Percentiles rank a stretch among this genome's conserved stretches.
These are phyloP conservation scores for Dryadula phaetusa DNA, from an alignment of 2,888 invertebrate species.

Conservation along the genomic window DNA sequence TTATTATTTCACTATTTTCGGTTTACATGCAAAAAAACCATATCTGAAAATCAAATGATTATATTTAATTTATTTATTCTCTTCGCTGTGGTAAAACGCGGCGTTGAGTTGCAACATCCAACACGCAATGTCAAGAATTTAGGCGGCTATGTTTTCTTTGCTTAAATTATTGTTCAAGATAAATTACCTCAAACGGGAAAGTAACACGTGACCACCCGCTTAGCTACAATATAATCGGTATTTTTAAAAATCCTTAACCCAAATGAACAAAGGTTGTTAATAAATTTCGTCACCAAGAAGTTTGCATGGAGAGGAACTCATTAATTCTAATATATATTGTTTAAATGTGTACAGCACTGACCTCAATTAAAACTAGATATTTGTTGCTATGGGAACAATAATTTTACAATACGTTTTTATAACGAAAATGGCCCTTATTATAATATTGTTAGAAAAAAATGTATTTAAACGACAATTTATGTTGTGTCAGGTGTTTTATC, in stretches of 20 bases:
- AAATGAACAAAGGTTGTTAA: slow-evolving; percentile 2
- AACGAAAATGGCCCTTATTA: slow-evolving; percentile 15
- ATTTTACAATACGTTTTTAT: not conserved
- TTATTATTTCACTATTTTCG: too few species aligned
- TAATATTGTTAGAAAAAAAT: slow-evolving; percentile 2
- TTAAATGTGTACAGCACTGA: slow-evolving; percentile 30
- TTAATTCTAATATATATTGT: slow-evolving; percentile 20
- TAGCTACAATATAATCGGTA: not conserved
- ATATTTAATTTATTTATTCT: too few species aligned
- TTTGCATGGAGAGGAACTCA: slow-evolving; percentile 23
- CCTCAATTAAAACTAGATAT: slow-evolving; percentile 35
- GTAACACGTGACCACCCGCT: not conserved
- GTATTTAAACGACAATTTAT: slow-evolving; percentile 5
- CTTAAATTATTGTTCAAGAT: not conserved
- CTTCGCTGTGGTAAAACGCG: too few species aligned
- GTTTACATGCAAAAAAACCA: too few species aligned
- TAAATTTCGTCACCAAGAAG: slow-evolving; percentile 11
- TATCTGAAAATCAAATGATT: too few species aligned
- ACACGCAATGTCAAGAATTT: too few species aligned
- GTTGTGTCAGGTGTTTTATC: slow-evolving; percentile 31
- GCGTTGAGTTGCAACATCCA: too few species aligned
- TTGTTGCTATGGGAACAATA: slow-evolving; percentile 34
- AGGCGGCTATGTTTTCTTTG: too few species aligned
- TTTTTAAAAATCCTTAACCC: slow-evolving; percentile 12
- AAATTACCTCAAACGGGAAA: not conserved